Percentiles rank a stretch among this genome's conserved stretches.
Evolutionary conservation across 2,113 vertebrate genomes (phyloP).

Genomic region (Hirundichthys speculiger): DNA sequence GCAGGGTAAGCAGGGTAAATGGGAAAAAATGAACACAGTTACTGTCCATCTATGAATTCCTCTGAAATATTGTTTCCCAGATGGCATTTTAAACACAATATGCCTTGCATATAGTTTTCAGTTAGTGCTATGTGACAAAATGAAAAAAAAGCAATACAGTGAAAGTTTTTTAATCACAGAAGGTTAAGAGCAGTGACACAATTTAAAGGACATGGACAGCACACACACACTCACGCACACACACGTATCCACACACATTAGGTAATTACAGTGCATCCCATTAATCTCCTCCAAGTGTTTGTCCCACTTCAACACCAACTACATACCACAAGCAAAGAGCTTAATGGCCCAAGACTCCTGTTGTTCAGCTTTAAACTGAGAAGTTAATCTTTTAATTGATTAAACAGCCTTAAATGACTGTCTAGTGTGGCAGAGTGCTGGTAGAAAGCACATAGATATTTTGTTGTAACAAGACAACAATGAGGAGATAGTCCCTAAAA

Average conservation of each 20-base stretch:
- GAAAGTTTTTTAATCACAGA: too few species aligned
- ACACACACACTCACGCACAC: neutral
- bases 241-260: neutral
- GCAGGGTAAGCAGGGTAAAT: too few species aligned
- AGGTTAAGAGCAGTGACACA: too few species aligned
- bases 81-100: too few species aligned
- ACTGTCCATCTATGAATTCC: too few species aligned
- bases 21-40: too few species aligned
- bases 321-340: conserved; percentile 28
- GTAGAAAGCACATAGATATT: conserved; percentile 14
- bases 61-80: too few species aligned
- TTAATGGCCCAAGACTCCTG: conserved; percentile 19
- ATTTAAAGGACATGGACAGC: too few species aligned
- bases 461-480: conserved; percentile 4
- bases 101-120: too few species aligned
- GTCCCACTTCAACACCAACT: conserved; percentile 31
- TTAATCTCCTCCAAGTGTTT: conserved; percentile 55
- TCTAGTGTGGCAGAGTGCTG: conserved; percentile 36
- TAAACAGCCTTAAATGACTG: conserved; percentile 72
- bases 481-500: conserved; percentile 31
- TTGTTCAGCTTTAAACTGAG: conserved; percentile 34
- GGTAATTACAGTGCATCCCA: conserved; percentile 54
- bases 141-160: too few species aligned
- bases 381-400: conserved; percentile 72
- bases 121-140: too few species aligned